Percentiles rank a stretch among this genome's conserved stretches.
Conservation (phyloP, 2,797 vertebrate genomes). For the Peromyscus melanophrys region DNA sequence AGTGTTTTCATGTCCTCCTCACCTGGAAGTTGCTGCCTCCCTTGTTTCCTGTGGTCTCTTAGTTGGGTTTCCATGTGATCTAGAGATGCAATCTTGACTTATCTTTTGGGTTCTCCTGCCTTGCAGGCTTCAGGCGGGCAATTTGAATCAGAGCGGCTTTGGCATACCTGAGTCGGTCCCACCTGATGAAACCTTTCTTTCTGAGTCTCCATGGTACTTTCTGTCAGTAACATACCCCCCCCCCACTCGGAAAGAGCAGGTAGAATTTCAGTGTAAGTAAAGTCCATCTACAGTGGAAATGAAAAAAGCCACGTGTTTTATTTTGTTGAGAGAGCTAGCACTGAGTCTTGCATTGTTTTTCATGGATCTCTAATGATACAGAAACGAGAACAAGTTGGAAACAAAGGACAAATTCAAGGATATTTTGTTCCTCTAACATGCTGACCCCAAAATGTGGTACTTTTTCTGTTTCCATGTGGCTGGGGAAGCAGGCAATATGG, state of each 20-base stretch:
- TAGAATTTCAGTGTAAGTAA: neutral
- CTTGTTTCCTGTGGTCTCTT: rapidly evolving
- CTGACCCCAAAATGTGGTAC: neutral
- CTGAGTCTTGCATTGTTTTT: neutral
- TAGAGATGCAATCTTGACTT: neutral
- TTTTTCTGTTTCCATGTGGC: neutral
- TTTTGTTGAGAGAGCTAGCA: slow-evolving; percentile 14
- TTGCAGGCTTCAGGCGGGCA: neutral
- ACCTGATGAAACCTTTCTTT: neutral
- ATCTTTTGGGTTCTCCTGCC: neutral
- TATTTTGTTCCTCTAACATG: neutral
- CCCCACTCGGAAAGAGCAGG: neutral
- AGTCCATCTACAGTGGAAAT: neutral
- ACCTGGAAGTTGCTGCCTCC: neutral
- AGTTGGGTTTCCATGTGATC: neutral
- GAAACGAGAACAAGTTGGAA: slow-evolving; percentile 1
- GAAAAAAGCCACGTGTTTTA: neutral
- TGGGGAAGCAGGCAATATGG: neutral
- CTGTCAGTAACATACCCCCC: neutral
- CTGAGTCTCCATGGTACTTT: neutral
- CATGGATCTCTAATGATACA: neutral
- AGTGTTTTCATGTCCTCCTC: neutral
- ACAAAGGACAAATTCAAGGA: neutral
- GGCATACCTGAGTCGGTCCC: too few species aligned
- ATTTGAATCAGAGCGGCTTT: neutral